phyloP scores from a whole-genome alignment of 1,140 invertebrate genomes.

The Metopolophium dirhodum region DNA sequence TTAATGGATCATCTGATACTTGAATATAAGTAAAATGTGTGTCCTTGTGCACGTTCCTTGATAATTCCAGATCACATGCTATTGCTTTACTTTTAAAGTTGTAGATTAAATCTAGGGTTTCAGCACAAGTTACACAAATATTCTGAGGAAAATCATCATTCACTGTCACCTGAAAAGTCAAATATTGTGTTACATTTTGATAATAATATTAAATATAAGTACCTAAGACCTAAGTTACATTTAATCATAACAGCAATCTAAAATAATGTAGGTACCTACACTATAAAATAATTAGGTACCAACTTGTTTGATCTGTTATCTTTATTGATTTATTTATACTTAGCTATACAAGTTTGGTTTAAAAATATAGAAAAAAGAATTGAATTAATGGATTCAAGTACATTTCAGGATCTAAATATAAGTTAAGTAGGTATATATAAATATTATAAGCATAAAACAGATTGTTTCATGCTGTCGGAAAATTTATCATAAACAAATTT shows the following conservation, averaged over 20 bases:
- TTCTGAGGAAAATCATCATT: slow-evolving; percentile 27
- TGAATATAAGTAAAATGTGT: slow-evolving; percentile 32
- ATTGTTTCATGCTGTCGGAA: too few species aligned
- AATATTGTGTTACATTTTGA: background rate
- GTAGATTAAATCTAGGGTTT: slow-evolving; percentile 19
- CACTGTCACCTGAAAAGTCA: slow-evolving; percentile 39
- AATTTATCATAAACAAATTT: too few species aligned
- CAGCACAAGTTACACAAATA: slow-evolving; percentile 32
- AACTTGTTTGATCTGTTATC: background rate
- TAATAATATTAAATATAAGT: background rate
- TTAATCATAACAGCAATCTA: background rate
- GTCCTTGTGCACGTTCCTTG: background rate
- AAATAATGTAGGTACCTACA: background rate
- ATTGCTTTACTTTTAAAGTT: slow-evolving; percentile 53
- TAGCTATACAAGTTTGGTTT: too few species aligned
- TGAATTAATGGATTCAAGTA: background rate
- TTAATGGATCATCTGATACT: slow-evolving; percentile 46
- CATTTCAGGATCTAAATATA: background rate
- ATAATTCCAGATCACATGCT: slow-evolving; percentile 46
- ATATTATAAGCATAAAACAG: too few species aligned
- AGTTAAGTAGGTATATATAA: too few species aligned
- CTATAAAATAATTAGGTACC: too few species aligned
- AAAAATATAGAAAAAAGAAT: background rate
- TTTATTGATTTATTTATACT: background rate
- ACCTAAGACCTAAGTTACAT: background rate